Evolutionary conservation across 1,140 invertebrate species (phyloP).

Genomic region (Bombus breviceps): DNA sequence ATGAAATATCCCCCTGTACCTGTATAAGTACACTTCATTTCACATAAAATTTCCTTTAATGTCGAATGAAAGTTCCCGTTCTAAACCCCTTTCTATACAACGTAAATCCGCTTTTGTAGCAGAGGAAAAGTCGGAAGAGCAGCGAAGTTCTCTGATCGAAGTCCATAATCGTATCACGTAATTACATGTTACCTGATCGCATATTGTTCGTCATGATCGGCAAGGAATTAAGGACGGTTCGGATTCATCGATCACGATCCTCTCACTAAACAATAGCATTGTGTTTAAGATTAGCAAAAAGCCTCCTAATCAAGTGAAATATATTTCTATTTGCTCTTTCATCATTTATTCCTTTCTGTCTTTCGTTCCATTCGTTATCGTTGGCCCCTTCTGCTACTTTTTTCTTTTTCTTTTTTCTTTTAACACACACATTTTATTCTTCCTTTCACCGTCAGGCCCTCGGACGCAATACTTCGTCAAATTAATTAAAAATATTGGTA

Average conservation of each 20-base stretch:
- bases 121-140: neutral
- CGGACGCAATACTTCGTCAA: accelerated
- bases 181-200: neutral
- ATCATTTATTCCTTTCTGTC: neutral
- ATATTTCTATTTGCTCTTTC: neutral
- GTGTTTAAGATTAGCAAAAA: neutral
- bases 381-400: too few species aligned
- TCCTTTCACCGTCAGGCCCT: neutral
- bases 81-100: neutral
- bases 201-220: neutral
- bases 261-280: neutral
- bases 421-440: neutral
- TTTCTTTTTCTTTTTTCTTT: neutral
- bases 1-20: neutral
- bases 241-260: neutral
- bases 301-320: neutral
- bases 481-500: neutral
- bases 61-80: neutral
- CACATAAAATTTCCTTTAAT: neutral
- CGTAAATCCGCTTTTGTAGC: neutral
- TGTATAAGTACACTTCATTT: neutral
- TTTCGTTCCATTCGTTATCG: neutral
- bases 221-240: neutral
- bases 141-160: neutral
- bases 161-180: neutral